A percentile compares a stretch with the other conserved stretches of the same genome.
Conservation (phyloP, 2,888 invertebrate genomes). For the Drosophila paramelanica region DNA sequence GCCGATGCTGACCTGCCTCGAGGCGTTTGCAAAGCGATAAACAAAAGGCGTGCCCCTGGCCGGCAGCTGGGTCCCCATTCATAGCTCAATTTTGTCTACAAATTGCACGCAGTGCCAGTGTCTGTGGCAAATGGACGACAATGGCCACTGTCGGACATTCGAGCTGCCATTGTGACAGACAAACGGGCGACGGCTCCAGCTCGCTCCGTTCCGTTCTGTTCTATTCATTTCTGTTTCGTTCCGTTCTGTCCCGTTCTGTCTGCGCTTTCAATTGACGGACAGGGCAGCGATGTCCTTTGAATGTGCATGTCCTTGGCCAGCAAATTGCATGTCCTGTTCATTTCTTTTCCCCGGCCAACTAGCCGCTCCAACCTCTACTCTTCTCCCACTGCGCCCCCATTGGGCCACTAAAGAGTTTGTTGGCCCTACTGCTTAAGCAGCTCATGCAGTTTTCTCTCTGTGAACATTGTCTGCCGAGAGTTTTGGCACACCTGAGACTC, state of each 20-base stretch:
- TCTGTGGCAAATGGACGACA: slow-evolving; percentile 40
- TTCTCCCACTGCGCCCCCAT: too few species aligned
- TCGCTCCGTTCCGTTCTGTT: slow-evolving; percentile 10
- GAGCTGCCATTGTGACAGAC: slow-evolving; percentile 29
- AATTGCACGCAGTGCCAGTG: slow-evolving; percentile 39
- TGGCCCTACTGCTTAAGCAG: slow-evolving; percentile 47
- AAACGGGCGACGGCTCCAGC: slow-evolving; percentile 33
- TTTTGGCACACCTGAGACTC: slow-evolving; percentile 54
- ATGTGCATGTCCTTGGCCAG: slow-evolving; percentile 24
- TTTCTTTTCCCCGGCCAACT: slow-evolving; percentile 15
- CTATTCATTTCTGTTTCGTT: neutral
- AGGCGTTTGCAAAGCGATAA: slow-evolving; percentile 40
- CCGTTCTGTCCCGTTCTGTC: slow-evolving; percentile 20
- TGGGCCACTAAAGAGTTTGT: slow-evolving; percentile 41
- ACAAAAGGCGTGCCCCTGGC: slow-evolving; percentile 41
- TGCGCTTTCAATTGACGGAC: slow-evolving; percentile 41
- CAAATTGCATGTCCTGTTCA: slow-evolving; percentile 56
- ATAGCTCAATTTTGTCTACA: slow-evolving; percentile 58
- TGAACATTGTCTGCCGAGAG: slow-evolving; percentile 26
- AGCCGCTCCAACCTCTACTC: neutral
- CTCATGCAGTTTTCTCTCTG: slow-evolving; percentile 5
- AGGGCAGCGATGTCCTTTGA: slow-evolving; percentile 4
- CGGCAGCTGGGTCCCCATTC: slow-evolving; percentile 29
- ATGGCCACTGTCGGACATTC: slow-evolving; percentile 33
- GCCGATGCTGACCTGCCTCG: slow-evolving; percentile 38